Conservation (phyloP, 2,797 vertebrate species). For the Coracias cyanogaster region DNA sequence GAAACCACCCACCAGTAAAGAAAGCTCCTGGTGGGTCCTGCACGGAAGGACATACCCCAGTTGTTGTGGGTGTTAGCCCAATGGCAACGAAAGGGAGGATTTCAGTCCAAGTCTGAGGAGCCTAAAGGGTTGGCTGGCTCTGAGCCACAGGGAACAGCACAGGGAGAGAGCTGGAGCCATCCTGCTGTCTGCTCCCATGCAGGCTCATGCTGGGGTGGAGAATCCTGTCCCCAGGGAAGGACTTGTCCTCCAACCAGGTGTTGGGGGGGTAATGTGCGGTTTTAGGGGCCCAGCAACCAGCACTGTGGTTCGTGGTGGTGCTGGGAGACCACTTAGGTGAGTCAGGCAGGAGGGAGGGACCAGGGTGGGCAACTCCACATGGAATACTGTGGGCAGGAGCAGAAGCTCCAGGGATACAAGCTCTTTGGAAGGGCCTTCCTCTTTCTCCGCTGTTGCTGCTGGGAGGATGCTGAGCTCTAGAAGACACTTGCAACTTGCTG, state of each 20-base stretch:
- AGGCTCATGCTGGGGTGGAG: not conserved
- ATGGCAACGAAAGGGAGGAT: rapidly evolving
- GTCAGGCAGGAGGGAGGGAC: not conserved
- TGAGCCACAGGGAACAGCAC: not conserved
- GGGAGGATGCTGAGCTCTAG: not conserved
- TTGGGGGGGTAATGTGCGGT: rapidly evolving
- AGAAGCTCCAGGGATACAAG: not conserved
- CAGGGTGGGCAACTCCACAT: not conserved
- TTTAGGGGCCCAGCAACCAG: rapidly evolving
- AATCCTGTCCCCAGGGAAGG: not conserved
- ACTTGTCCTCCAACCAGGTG: rapidly evolving
- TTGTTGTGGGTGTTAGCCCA: rapidly evolving
- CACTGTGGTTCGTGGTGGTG: rapidly evolving
- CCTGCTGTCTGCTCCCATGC: rapidly evolving
- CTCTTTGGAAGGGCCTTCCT: not conserved
- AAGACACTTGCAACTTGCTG: not conserved
- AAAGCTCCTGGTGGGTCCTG: not conserved
- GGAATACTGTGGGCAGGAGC: not conserved
- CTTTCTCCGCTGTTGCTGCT: not conserved
- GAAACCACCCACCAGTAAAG: not conserved
- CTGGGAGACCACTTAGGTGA: not conserved
- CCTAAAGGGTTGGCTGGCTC: not conserved
- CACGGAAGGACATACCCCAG: not conserved
- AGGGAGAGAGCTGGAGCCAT: not conserved
- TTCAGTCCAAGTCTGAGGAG: not conserved